Conservation (phyloP, 2,797 vertebrate genomes). For the Liasis olivaceus region DNA sequence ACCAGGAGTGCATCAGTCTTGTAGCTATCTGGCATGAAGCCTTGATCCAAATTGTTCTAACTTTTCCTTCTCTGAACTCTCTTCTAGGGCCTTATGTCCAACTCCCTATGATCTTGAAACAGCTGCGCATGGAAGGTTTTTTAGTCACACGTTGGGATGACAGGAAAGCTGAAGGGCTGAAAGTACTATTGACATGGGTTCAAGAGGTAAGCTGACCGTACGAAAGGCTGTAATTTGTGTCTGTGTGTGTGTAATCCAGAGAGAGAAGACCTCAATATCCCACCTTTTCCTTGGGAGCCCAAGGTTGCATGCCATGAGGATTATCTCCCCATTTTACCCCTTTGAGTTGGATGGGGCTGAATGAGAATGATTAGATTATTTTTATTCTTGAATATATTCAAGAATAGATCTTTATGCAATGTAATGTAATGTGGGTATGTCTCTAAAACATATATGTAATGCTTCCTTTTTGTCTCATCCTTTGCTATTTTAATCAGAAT, state of each 20-base stretch:
- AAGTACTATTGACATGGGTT: conserved; percentile 80
- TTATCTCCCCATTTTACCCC: neutral
- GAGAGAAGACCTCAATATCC: neutral
- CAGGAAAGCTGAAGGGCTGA: conserved; percentile 74
- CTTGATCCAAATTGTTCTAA: neutral
- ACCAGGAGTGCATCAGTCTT: neutral
- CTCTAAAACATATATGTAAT: neutral
- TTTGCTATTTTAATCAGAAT: neutral
- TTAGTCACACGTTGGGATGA: conserved; percentile 72
- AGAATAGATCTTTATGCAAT: neutral
- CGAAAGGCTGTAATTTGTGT: neutral
- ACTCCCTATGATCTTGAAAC: conserved; percentile 72
- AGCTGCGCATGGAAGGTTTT: conserved; percentile 87
- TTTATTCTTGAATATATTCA: neutral
- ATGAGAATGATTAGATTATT: neutral
- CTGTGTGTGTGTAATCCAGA: neutral
- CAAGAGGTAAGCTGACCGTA: conserved; percentile 72
- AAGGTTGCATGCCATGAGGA: neutral
- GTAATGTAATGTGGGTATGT: neutral
- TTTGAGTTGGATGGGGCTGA: neutral
- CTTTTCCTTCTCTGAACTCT: conserved; percentile 10
- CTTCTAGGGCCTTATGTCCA: conserved; percentile 73
- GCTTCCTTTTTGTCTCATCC: neutral
- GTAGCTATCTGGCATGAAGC: too few species aligned
- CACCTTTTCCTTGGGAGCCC: neutral